Percentiles rank a stretch among this genome's conserved stretches.
Evolutionary conservation across 2,888 invertebrate genomes (phyloP).

Genomic region (Scaptomyza reducta): DNA sequence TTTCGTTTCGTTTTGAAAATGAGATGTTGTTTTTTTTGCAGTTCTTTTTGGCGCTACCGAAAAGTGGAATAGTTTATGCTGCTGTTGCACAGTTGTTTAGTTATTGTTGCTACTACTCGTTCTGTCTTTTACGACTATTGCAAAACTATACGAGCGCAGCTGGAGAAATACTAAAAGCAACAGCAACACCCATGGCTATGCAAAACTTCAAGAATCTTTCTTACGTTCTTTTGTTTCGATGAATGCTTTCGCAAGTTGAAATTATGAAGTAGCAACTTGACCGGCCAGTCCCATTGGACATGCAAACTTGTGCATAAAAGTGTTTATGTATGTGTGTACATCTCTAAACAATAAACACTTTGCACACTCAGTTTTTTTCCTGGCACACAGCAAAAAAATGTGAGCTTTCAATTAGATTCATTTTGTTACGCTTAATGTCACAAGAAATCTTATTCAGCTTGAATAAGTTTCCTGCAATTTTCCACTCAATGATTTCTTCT

Average conservation of each 20-base stretch:
- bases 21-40: neutral
- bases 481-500: neutral
- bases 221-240: conserved; percentile 9
- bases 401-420: neutral
- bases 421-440: neutral
- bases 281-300: conserved; percentile 2
- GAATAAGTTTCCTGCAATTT: neutral
- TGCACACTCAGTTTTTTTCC: neutral
- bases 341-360: conserved; percentile 10
- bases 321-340: neutral
- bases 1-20: conserved; percentile 4
- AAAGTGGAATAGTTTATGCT: conserved; percentile 5
- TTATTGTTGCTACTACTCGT: neutral
- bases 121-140: neutral
- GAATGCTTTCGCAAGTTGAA: conserved; percentile 3
- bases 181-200: conserved; percentile 15
- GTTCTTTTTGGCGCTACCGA: neutral
- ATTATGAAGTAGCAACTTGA: conserved; percentile 15
- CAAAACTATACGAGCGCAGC: conserved; percentile 3
- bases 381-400: neutral
- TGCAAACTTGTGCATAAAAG: neutral
- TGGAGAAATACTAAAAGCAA: conserved; percentile 6
- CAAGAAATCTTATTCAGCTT: neutral
- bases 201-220: conserved; percentile 13
- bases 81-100: conserved; percentile 6